Base-by-base conservation (phyloP, 2,113 vertebrate species). In the Aptenodytes patagonicus region DNA sequence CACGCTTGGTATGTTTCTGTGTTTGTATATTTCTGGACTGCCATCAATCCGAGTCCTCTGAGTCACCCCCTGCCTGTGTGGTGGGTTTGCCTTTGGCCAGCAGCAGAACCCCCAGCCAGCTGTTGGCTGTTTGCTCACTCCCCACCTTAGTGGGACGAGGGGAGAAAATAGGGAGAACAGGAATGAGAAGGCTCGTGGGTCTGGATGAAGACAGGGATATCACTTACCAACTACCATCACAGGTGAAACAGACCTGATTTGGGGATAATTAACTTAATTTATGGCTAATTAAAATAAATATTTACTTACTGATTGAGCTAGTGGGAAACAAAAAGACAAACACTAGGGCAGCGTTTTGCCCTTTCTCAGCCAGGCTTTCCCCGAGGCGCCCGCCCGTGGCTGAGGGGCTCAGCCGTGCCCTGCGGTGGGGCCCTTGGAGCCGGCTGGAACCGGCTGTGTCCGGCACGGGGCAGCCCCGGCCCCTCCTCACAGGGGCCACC, bases 171-270 rank as follows among this genome's bases (percentile, higher is more conserved):
- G 17, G 31, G 80, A 66, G 34, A 68, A 44, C 1, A 47, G 22
- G 17, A 81, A 55, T 0, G 3, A 69, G 18, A 73, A 64, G 62
- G 17, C 19, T 72, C 2, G 0, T 0, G 0, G 15, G 10, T 52
- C 47, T 69, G n/a, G 7, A 34, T 68, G 40, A 64, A 72, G 62
- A 69, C 32, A 69, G 17, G 17, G 19, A 7, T 49, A 51, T 51
- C 19, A 8, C 16, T 46, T 17, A 28, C 9, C 4, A 17, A 20
- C 42, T 31, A 9, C 31, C 16, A 18, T 40, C 25, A 54, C 5
- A 21, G 31, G n/a, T 2, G 13, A 66, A 77, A 28, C 12, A 65
- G 16, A 5, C 13, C 34, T 64, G 12, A 36, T 65, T 38, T 38
- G 16, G 38, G 28, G n/a, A 55, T 40, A 60, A 29, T 31, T 3